A percentile compares a stretch with the other conserved stretches of the same genome.
phyloP scores from a whole-genome alignment of 2,113 vertebrate genomes.

The Eulacestoma nigropectus region DNA sequence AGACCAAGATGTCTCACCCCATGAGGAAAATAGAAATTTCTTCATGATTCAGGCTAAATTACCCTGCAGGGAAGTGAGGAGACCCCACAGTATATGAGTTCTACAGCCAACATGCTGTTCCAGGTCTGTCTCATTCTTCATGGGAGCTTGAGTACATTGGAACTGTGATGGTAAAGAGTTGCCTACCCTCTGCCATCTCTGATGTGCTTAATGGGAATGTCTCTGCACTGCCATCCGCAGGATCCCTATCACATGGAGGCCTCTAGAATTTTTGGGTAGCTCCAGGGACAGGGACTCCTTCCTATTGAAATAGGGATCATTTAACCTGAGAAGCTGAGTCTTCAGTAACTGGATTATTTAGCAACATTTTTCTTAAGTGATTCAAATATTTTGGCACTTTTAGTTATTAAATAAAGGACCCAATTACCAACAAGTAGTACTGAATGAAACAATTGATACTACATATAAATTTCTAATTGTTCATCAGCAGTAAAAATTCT shows the following conservation, averaged over 20 bases:
- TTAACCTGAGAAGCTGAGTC: not conserved
- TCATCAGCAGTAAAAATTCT: not conserved
- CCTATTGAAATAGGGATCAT: not conserved
- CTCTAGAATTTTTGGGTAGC: not conserved
- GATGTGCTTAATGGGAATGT: not conserved
- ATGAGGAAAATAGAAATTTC: not conserved
- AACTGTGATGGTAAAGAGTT: not conserved
- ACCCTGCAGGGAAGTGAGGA: not conserved
- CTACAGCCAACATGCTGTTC: not conserved
- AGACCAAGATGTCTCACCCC: not conserved
- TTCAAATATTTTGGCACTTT: not conserved
- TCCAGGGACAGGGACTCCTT: not conserved
- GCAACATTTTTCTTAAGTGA: not conserved
- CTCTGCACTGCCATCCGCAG: not conserved
- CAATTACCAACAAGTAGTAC: not conserved
- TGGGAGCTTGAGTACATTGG: not conserved
- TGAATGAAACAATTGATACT: not conserved
- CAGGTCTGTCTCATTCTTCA: not conserved
- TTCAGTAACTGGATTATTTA: not conserved
- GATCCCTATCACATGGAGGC: not conserved
- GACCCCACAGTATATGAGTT: not conserved
- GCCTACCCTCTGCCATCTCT: not conserved
- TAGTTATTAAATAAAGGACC: not conserved
- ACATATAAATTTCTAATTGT: not conserved
- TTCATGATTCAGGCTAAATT: not conserved